phyloP scores from a whole-genome alignment of 2,888 invertebrate genomes.

The Drosophila paracracens region DNA sequence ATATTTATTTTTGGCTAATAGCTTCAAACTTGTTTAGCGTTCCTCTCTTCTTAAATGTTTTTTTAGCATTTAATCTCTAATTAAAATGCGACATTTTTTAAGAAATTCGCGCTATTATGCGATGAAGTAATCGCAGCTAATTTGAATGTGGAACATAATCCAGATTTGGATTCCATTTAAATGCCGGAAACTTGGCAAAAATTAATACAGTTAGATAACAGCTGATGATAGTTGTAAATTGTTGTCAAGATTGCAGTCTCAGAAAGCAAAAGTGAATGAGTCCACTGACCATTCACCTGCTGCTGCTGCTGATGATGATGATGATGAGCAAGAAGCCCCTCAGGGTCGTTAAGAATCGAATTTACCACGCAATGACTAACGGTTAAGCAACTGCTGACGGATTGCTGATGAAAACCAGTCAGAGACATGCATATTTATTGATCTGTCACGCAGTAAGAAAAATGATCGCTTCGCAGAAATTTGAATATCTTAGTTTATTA shows the following conservation, averaged over 20 bases:
- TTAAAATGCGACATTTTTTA: conserved; percentile 34
- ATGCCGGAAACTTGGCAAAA: conserved; percentile 64
- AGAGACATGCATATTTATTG: neutral
- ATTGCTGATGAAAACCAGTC: conserved; percentile 22
- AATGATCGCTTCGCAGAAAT: conserved; percentile 20
- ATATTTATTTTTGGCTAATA: conserved; percentile 30
- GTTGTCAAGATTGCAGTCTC: conserved; percentile 34
- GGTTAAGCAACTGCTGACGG: conserved; percentile 40
- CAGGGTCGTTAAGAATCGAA: conserved; percentile 36
- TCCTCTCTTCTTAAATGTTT: conserved; percentile 5
- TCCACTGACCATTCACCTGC: neutral
- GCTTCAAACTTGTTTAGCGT: conserved; percentile 61
- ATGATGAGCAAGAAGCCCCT: conserved; percentile 14
- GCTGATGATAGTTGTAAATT: conserved; percentile 18
- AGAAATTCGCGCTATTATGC: conserved; percentile 16
- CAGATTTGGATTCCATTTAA: conserved; percentile 52
- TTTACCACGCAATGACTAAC: conserved; percentile 44
- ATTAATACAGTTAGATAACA: conserved; percentile 45
- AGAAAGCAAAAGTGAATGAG: conserved; percentile 57
- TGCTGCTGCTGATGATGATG: neutral
- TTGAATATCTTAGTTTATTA: conserved; percentile 12
- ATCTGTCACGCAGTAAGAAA: neutral
- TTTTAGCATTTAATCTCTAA: conserved; percentile 46
- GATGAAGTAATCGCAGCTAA: conserved; percentile 69
- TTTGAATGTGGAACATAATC: conserved; percentile 46